A percentile compares a stretch with the other conserved stretches of the same genome.
phyloP scores from a whole-genome alignment of 1,140 invertebrate species.

The Drosophila sturtevanti region DNA sequence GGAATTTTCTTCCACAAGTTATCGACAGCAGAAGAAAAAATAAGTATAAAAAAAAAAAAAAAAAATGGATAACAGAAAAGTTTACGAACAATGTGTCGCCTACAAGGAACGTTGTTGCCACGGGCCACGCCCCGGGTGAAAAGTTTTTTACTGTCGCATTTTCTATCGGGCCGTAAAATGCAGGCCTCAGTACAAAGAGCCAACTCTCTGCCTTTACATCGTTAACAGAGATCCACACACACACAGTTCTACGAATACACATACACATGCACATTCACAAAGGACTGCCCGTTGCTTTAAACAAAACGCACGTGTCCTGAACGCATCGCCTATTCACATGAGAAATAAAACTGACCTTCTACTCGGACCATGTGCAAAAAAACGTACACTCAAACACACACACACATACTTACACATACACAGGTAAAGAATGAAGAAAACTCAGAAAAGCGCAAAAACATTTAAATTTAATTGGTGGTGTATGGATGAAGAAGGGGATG shows the following conservation, averaged over 20 bases:
- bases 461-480: constrained; percentile 75
- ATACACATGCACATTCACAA: neutral
- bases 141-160: constrained; percentile 80
- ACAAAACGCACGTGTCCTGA: constrained; percentile 72
- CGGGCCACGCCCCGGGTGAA: constrained; percentile 39
- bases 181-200: constrained; percentile 27
- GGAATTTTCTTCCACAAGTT: constrained; percentile 71
- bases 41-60: neutral
- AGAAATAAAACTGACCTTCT: constrained; percentile 63
- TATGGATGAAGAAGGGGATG: constrained; percentile 36
- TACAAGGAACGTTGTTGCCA: constrained; percentile 8
- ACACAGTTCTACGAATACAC: no score
- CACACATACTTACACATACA: constrained; percentile 17
- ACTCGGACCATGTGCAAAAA: constrained; percentile 48
- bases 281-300: constrained; percentile 45
- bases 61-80: constrained; percentile 27
- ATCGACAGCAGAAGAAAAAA: constrained; percentile 14
- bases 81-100: constrained; percentile 73
- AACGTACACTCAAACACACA: constrained; percentile 6
- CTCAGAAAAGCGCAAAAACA: constrained; percentile 69
- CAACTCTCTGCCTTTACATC: constrained; percentile 12
- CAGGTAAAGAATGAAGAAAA: constrained; percentile 21
- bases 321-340: constrained; percentile 23
- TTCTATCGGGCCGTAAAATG: constrained; percentile 65
- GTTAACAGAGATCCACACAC: constrained; percentile 44